These are phyloP conservation scores for Cryptosula pallasiana DNA, from an alignment of 2,888 invertebrate genomes.

Conservation along the genomic window DNA sequence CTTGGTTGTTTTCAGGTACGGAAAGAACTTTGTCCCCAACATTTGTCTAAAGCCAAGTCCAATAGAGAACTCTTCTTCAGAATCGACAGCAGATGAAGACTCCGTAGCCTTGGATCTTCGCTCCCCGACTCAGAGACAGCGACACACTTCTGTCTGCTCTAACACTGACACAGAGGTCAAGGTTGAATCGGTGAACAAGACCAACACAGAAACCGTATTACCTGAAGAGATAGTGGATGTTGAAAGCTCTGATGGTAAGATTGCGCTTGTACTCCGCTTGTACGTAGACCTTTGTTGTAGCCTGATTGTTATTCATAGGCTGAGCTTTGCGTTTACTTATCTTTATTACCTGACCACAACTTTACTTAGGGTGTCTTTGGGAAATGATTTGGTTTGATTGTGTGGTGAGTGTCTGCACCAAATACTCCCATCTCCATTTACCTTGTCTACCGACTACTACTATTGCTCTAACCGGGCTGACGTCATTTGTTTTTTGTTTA, in stretches of 20 bases:
- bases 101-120: neutral
- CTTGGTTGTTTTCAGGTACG: constrained; percentile 60
- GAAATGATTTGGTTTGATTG: no score
- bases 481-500: no score
- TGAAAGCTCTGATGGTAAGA: constrained; percentile 8
- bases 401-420: no score
- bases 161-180: neutral
- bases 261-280: no score
- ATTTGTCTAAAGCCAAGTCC: constrained; percentile 62
- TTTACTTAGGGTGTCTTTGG: no score
- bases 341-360: no score
- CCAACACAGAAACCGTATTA: neutral
- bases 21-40: constrained; percentile 82
- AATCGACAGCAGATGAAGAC: neutral
- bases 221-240: constrained; percentile 3
- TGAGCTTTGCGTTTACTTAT: no score
- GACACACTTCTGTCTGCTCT: neutral
- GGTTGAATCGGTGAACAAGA: neutral
- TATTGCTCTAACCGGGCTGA: no score
- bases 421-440: no score
- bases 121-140: neutral
- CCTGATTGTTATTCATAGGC: no score
- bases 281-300: no score
- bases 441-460: no score
- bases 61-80: neutral